These are phyloP conservation scores for Gallinago paraguaiae DNA, from an alignment of 2,113 vertebrate genomes.

Conservation along the genomic window DNA sequence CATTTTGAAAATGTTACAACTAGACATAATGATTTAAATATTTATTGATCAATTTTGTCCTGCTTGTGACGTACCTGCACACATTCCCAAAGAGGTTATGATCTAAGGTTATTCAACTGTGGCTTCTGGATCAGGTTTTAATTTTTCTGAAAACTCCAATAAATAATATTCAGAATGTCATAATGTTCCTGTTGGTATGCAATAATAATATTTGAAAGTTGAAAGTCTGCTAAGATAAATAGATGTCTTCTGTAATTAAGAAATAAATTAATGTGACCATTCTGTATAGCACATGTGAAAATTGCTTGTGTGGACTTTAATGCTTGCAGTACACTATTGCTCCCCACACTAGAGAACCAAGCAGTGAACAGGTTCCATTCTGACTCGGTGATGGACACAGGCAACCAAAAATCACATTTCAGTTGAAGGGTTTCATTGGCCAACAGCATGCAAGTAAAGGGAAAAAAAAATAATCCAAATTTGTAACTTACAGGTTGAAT, in stretches of 20 bases:
- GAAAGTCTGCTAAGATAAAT: not conserved
- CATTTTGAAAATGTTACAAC: not conserved
- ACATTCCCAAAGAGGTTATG: not conserved
- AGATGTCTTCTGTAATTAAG: not conserved
- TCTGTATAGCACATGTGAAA: not conserved
- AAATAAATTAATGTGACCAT: not conserved
- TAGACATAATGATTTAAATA: not conserved
- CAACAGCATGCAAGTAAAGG: not conserved
- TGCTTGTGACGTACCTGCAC: not conserved
- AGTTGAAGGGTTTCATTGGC: not conserved
- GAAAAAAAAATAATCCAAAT: not conserved
- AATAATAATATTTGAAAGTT: not conserved
- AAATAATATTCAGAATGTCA: not conserved
- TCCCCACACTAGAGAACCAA: not conserved
- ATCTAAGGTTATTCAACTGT: not conserved
- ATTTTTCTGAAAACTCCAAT: not conserved
- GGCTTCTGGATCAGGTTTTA: not conserved
- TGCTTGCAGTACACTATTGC: not conserved
- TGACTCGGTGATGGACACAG: accelerated
- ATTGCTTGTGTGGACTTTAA: not conserved
- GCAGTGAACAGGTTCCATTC: not conserved
- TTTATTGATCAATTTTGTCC: not conserved
- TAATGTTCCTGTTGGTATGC: not conserved
- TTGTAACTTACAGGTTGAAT: not conserved
- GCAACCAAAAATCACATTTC: not conserved